Evolutionary conservation across 2,888 invertebrate genomes (phyloP), one percentile per base, ranked within the genome.

Genomic region (Noctua pronuba): DNA sequence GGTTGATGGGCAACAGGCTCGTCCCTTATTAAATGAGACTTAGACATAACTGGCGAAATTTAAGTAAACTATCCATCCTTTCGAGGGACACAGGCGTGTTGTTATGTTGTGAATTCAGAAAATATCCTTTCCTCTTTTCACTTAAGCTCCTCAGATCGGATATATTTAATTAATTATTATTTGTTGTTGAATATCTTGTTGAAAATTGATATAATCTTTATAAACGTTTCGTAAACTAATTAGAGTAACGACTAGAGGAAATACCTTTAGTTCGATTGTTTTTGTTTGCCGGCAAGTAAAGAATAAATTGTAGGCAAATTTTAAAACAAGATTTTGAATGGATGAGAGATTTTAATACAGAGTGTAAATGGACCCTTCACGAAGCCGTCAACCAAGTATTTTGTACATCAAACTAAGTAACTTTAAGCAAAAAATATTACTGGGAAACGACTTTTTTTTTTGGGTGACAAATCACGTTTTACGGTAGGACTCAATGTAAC

Each of bases 151-250:
- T 4, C 49, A 75, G 67, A 38, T 7, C 38, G 67, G 60, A 74
- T 81, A 31, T 62, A 65, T 65, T 80, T 81, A 81, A 84, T 80
- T 64, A 24, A 62, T 62, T 62, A 35, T 24, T 81, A 79, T 80
- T 86, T 80, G 72, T 80, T 75, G 69, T 77, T 71, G 31, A 75
- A 66, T 77, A 75, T 35, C 58, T 79, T 79, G 78, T 75, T 80
- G 64, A 71, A 80, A 86, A 84, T 86, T 80, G 49, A 76, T 73
- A 82, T 88, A 81, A 89, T 86, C 79, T 86, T 86, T 75, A n/a
- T 60, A 46, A 79, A 75, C 41, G 75, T 13, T 74, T 62, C 66
- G n/a, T 64, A 58, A 74, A 72, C 46, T 74, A 76, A 83, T 78
- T 83, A 46, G 58, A 69, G 7, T 58, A 49, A 64, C 18, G 35